Conservation (phyloP, 1,140 invertebrate genomes). For the Anoplolepis gracilipes region DNA sequence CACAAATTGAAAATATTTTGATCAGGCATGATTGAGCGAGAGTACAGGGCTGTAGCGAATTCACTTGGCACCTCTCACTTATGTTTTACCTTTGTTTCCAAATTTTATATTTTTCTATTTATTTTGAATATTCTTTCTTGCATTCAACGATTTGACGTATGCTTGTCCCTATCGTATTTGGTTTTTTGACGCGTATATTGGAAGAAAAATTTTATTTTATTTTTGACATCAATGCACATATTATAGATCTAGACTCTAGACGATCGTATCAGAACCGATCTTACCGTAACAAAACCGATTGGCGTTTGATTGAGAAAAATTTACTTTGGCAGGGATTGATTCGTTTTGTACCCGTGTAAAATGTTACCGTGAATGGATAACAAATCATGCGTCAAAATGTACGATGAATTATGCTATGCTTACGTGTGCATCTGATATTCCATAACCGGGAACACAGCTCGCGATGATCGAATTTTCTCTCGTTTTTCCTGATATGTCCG, state of each 20-base stretch:
- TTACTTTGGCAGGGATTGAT: not conserved
- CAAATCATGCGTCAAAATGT: conserved; percentile 35
- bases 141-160: not conserved
- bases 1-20: not conserved
- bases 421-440: conserved; percentile 27
- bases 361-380: conserved; percentile 32
- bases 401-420: conserved; percentile 34
- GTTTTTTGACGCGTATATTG: not conserved
- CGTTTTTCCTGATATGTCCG: conserved; percentile 15
- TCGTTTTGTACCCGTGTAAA: not conserved
- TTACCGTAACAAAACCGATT: not conserved
- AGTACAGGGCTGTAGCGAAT: not conserved
- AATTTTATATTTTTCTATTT: not conserved
- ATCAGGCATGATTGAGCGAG: not conserved
- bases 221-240: not conserved
- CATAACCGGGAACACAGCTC: not conserved
- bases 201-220: not conserved
- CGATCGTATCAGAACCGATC: not conserved
- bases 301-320: not conserved
- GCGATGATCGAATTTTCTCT: conserved; percentile 30
- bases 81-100: not conserved
- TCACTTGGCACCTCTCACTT: not conserved
- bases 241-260: not conserved
- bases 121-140: not conserved
- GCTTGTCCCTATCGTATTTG: not conserved